phyloP scores from a whole-genome alignment of 2,888 invertebrate genomes.

The Zelleria hepariella region DNA sequence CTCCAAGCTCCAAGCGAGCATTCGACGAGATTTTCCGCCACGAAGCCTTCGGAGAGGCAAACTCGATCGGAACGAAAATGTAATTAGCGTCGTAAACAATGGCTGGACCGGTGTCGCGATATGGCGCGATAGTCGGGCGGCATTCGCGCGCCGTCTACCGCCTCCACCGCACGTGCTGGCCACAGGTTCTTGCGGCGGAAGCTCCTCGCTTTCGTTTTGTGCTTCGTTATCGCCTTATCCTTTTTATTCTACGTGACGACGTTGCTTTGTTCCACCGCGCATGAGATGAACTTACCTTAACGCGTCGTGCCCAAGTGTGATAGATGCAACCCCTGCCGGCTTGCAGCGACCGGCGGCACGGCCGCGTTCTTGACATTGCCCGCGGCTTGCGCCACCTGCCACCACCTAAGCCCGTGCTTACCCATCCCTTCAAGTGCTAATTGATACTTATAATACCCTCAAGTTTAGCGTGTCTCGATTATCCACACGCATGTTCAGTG shows the following conservation, averaged over 20 bases:
- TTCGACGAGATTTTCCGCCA: conserved; percentile 52
- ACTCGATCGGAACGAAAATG: conserved; percentile 63
- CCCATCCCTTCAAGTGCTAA: conserved; percentile 1
- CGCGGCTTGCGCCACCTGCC: conserved; percentile 22
- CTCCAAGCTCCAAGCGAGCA: neutral
- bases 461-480: conserved; percentile 3
- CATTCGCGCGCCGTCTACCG: conserved; percentile 62
- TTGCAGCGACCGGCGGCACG: conserved; percentile 13
- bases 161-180: conserved; percentile 48
- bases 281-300: neutral
- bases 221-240: conserved; percentile 33
- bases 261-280: neutral
- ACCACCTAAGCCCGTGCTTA: conserved; percentile 11
- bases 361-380: conserved; percentile 50
- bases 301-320: neutral
- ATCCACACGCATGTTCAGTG: neutral
- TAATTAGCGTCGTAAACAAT: conserved; percentile 68
- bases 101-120: conserved; percentile 27
- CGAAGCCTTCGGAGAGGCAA: conserved; percentile 54
- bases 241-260: neutral
- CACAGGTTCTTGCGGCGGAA: conserved; percentile 31
- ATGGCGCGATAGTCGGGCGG: conserved; percentile 19
- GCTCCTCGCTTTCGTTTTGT: conserved; percentile 32
- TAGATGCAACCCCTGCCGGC: neutral
- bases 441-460: conserved; percentile 2